Evolutionary conservation across 2,797 vertebrate species (phyloP).

Genomic region (Melanotaenia parkinsoni): DNA sequence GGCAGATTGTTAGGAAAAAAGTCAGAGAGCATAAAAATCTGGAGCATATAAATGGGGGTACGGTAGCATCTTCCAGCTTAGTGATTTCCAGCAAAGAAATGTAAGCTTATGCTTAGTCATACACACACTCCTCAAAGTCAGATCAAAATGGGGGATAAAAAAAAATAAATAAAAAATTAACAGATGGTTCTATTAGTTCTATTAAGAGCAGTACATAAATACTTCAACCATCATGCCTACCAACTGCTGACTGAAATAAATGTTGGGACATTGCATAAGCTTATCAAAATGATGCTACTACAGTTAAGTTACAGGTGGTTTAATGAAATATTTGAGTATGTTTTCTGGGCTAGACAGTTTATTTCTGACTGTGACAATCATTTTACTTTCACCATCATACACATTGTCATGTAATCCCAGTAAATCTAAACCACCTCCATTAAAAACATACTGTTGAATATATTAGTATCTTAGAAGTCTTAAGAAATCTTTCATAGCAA

Average conservation of each 20-base stretch:
- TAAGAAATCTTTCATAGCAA: not conserved
- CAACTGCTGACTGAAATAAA: not conserved
- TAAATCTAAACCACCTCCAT: not conserved
- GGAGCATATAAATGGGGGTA: not conserved
- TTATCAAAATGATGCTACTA: not conserved
- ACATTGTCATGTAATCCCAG: not conserved
- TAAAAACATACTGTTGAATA: not conserved
- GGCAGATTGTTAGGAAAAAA: too few relatives aligned
- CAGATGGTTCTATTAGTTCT: not conserved
- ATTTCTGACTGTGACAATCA: not conserved
- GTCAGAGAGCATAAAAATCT: too few relatives aligned
- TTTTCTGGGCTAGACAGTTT: not conserved
- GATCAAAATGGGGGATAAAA: slow-evolving; percentile 28
- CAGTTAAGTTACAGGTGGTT: not conserved
- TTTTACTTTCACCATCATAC: not conserved
- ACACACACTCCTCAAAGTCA: slow-evolving; percentile 20
- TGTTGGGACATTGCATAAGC: not conserved
- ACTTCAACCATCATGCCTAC: not conserved
- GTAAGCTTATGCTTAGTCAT: not conserved
- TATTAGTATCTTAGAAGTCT: not conserved
- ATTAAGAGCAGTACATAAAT: not conserved
- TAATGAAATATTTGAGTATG: not conserved
- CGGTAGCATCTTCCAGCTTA: slow-evolving; percentile 17
- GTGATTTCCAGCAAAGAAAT: slow-evolving; percentile 30
- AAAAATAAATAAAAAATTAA: not conserved